A percentile compares a stretch with the other conserved stretches of the same genome.
Conservation (phyloP, 1,140 invertebrate genomes). For the Pseudomyrmex pallidus region DNA sequence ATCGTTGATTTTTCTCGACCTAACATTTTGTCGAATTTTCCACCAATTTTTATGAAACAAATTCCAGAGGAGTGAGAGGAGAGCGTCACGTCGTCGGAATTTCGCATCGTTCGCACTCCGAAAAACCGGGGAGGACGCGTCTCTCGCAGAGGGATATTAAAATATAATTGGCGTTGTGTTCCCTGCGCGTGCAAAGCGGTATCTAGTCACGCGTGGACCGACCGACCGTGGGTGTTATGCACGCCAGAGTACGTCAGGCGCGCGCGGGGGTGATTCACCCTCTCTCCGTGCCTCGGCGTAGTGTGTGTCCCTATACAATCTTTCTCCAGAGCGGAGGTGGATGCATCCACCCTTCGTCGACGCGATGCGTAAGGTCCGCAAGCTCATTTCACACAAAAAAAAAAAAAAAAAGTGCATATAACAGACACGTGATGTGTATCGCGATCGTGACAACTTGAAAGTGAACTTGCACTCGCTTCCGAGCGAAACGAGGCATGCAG, state of each 20-base stretch:
- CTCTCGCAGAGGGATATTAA: constrained; percentile 77
- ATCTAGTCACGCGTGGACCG: constrained; percentile 83
- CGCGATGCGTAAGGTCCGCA: constrained; percentile 67
- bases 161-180: constrained; percentile 83
- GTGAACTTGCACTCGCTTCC: constrained; percentile 19
- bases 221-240: constrained; percentile 80
- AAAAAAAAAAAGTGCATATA: neutral
- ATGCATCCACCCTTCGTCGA: constrained; percentile 73
- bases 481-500: constrained; percentile 26
- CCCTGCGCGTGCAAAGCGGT: constrained; percentile 80
- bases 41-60: neutral
- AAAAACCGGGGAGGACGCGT: constrained; percentile 40
- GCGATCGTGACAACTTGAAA: neutral
- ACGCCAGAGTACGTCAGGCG: constrained; percentile 80
- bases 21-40: constrained; percentile 1
- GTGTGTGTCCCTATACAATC: constrained; percentile 40
- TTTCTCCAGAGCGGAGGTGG: constrained; percentile 58
- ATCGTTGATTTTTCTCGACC: neutral
- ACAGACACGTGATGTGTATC: neutral
- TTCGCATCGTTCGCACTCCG: constrained; percentile 50
- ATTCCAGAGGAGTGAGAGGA: neutral
- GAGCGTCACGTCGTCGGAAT: constrained; percentile 57
- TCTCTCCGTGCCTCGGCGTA: constrained; percentile 64
- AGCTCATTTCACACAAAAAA: constrained; percentile 71
- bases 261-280: constrained; percentile 80